Evolutionary conservation across 2,797 vertebrate species (phyloP).

Genomic region (Gymnothorax javanicus): DNA sequence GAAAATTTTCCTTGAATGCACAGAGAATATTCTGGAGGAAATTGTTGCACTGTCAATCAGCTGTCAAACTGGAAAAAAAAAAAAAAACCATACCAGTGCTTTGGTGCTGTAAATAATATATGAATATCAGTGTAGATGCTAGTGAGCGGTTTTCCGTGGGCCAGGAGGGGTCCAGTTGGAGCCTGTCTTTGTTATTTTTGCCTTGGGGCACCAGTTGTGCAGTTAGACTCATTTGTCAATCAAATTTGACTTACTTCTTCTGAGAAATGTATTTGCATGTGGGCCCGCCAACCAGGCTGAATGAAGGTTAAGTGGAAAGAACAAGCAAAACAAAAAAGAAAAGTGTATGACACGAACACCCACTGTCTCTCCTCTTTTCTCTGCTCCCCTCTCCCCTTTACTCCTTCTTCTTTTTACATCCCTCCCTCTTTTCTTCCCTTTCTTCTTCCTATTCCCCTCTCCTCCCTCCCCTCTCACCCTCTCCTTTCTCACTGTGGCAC

Average conservation of each 20-base stretch:
- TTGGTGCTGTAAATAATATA: slow-evolving; percentile 16
- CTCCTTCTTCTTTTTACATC: background rate
- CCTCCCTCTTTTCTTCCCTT: background rate
- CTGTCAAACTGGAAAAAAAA: slow-evolving; percentile 2
- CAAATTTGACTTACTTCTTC: slow-evolving; percentile 20
- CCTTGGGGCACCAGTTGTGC: slow-evolving; percentile 14
- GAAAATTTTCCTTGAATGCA: background rate
- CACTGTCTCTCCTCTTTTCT: slow-evolving; percentile 49
- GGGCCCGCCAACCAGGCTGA: slow-evolving; percentile 65
- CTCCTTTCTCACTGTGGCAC: slow-evolving; percentile 54
- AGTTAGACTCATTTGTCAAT: slow-evolving; percentile 45
- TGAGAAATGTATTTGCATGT: slow-evolving; percentile 39
- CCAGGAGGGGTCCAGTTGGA: background rate
- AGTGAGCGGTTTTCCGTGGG: background rate
- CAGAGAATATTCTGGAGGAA: background rate
- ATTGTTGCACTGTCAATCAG: background rate
- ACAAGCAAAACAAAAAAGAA: slow-evolving; percentile 39
- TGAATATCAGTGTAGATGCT: slow-evolving; percentile 16
- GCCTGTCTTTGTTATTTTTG: background rate
- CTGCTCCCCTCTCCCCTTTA: background rate
- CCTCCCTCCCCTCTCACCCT: background rate
- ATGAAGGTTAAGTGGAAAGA: slow-evolving; percentile 67
- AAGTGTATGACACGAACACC: slow-evolving; percentile 64
- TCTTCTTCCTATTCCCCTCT: background rate
- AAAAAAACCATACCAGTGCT: background rate